Base-by-base conservation (phyloP, 2,888 invertebrate genomes). In the Teleogryllus oceanicus region DNA sequence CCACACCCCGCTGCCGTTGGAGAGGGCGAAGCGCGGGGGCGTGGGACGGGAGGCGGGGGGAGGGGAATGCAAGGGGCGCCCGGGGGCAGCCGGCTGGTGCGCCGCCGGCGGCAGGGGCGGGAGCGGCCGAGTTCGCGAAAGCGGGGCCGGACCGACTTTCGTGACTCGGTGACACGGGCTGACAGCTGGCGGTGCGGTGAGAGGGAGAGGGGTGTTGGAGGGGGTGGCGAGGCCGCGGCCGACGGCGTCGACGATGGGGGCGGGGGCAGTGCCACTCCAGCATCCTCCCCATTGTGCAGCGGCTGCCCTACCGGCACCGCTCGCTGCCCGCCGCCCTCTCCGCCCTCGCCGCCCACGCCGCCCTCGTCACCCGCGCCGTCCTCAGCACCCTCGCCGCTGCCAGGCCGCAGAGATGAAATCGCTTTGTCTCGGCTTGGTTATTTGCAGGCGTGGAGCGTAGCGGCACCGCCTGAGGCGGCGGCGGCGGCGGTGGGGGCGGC, bases 401-500 rank as follows among this genome's bases (percentile, higher is more conserved):
- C n/a, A 62, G n/a, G 16, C 62, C n/a, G 16, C 62, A 18, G 62
- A 62, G 62, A 62, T 62, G 16, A 8, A 62, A 62, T 18, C 13
- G 62, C 62, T 62, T 62, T 62, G 62, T 62, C 13, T 62, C 62
- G 62, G 62, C n/a, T n/a, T 62, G 62, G 62, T 62, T 62, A 62
- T 62, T 62, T 62, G 62, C 62, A 62, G 62, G 62, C 62, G 13
- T 18, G n/a, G n/a, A 12, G 62, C 62, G 62, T 62, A 62, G 62
- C 62, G 13, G n/a, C 13, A n/a, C 13, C 62, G 62, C n/a, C n/a
- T 62, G 16, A 62, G 62, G n/a, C n/a, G 62, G 62, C 16, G 62
- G n/a, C n/a, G 62, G n/a, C n/a, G 62, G 62, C 62, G 62, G 62
- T n/a, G 62, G n/a, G 62, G 13, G 16, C n/a, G 13, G 13, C 62